Evolutionary conservation across 2,113 vertebrate species (phyloP).

Genomic region (Trogon surrucura): DNA sequence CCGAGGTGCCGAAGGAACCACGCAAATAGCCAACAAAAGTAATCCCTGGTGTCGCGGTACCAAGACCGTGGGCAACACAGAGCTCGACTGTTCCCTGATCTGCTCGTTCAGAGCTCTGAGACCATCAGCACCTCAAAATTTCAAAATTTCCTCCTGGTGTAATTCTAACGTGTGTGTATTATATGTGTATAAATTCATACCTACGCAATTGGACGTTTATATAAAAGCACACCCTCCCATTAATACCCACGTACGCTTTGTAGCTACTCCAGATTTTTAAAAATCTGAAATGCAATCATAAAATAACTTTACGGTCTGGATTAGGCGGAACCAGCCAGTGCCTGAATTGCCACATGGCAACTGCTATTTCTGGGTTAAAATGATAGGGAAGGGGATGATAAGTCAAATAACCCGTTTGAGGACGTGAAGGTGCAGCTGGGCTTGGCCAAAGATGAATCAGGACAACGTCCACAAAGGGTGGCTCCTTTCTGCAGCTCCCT

Average conservation of each 20-base stretch:
- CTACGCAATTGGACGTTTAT: background rate
- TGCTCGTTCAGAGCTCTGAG: background rate
- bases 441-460: conserved; percentile 71
- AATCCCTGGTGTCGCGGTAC: fast-evolving
- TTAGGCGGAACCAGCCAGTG: conserved; percentile 10
- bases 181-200: background rate
- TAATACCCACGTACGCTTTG: background rate
- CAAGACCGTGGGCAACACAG: fast-evolving
- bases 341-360: conserved; percentile 13
- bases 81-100: fast-evolving
- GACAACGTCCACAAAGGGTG: conserved; percentile 53
- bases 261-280: background rate
- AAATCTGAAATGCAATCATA: background rate
- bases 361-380: conserved; percentile 67
- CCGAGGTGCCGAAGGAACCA: background rate
- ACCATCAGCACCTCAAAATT: background rate
- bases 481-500: background rate
- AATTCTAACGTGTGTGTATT: background rate
- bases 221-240: background rate
- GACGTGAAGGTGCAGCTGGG: conserved; percentile 54
- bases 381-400: conserved; percentile 56
- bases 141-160: background rate
- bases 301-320: background rate
- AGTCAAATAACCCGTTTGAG: conserved; percentile 67
- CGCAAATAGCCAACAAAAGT: background rate